These are phyloP conservation scores for Lobophora halterata DNA, from an alignment of 2,888 invertebrate species.

Conservation along the genomic window DNA sequence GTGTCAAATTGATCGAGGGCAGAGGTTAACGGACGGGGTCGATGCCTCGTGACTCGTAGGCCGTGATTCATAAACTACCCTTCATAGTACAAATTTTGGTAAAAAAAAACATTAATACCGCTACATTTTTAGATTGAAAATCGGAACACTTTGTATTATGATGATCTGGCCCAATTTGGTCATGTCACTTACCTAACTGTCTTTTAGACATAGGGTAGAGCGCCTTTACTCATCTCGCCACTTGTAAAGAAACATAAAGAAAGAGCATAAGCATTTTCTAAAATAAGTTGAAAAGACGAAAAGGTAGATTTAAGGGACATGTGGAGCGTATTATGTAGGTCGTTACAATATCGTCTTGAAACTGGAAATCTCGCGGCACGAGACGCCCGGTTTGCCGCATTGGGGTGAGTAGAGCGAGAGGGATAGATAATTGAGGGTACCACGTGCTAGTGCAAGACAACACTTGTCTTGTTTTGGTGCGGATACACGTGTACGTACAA, in stretches of 20 bases:
- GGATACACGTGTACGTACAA: slow-evolving; percentile 33
- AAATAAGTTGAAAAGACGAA: too few species aligned
- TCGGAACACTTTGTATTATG: too few species aligned
- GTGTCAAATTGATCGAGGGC: slow-evolving; percentile 26
- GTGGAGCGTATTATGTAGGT: slow-evolving; percentile 30
- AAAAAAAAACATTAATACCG: too few species aligned
- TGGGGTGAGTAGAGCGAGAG: slow-evolving; percentile 54
- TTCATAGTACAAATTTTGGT: too few species aligned
- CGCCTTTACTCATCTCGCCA: too few species aligned
- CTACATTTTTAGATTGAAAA: too few species aligned
- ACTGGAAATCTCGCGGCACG: slow-evolving; percentile 53
- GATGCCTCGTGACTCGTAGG: slow-evolving; percentile 57
- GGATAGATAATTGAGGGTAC: slow-evolving; percentile 36
- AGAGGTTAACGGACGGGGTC: slow-evolving; percentile 55
- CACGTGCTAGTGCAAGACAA: slow-evolving; percentile 36
- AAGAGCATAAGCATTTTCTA: too few species aligned
- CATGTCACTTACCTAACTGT: too few species aligned
- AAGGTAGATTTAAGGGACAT: too few species aligned
- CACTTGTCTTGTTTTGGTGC: slow-evolving; percentile 28
- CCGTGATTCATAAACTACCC: slow-evolving; percentile 66
- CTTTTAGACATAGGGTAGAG: too few species aligned
- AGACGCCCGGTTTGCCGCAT: slow-evolving; percentile 70
- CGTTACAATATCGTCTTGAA: slow-evolving; percentile 28
- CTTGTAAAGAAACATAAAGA: too few species aligned
- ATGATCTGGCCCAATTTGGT: too few species aligned